Percentiles rank a stretch among this genome's conserved stretches.
Conservation (phyloP, 2,113 vertebrate genomes). For the Lathamus discolor region DNA sequence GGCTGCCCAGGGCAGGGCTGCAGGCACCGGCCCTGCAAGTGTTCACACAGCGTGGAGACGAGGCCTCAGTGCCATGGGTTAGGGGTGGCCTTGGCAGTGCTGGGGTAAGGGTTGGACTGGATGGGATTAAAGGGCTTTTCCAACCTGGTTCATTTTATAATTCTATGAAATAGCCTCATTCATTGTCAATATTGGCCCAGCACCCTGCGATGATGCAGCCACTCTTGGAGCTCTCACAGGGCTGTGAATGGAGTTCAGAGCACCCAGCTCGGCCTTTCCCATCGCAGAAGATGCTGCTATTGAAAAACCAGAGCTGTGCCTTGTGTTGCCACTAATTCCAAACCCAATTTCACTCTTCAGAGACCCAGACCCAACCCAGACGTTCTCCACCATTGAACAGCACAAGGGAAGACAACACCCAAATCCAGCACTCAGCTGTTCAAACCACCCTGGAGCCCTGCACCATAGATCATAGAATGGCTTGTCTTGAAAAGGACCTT, state of each 20-base stretch:
- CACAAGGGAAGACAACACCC: accelerated
- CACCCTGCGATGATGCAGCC: neutral
- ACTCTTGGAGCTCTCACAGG: accelerated
- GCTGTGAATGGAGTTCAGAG: accelerated
- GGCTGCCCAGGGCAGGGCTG: too few relatives aligned
- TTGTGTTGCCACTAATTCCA: accelerated
- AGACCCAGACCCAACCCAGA: neutral
- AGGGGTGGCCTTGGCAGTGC: too few relatives aligned
- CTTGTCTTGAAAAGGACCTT: neutral
- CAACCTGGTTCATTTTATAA: neutral
- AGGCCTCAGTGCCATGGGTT: too few relatives aligned
- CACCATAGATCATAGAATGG: neutral
- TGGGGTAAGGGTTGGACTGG: neutral
- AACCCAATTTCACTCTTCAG: neutral
- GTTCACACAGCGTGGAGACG: too few relatives aligned
- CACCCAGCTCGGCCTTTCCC: neutral
- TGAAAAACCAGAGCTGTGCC: neutral
- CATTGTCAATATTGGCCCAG: too few relatives aligned
- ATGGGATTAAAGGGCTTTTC: neutral
- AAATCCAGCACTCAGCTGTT: accelerated
- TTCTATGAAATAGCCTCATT: neutral
- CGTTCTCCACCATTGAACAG: neutral
- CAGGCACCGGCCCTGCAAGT: too few relatives aligned
- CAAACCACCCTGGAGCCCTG: neutral
- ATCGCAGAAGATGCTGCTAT: accelerated